These are phyloP conservation scores for Paraplagusia blochii DNA, from an alignment of 2,113 vertebrate species.

Conservation along the genomic window DNA sequence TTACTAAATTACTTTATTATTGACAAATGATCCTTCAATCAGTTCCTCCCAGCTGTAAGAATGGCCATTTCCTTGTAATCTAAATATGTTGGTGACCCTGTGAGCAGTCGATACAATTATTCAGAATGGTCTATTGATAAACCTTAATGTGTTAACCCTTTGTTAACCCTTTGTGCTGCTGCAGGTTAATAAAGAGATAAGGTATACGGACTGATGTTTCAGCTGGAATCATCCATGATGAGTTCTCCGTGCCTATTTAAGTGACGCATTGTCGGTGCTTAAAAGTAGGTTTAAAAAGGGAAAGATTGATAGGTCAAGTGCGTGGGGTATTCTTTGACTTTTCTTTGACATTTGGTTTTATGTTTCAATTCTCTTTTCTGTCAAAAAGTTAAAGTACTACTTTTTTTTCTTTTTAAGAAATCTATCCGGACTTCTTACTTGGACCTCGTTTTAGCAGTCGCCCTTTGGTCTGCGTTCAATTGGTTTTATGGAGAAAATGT, in stretches of 20 bases:
- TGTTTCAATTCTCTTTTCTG: slow-evolving; percentile 1
- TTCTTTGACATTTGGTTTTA: too few relatives aligned
- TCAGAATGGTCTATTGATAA: slow-evolving; percentile 33
- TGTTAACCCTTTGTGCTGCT: slow-evolving; percentile 32
- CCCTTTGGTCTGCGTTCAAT: background rate
- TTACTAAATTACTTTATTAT: slow-evolving; percentile 1
- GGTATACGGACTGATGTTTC: slow-evolving; percentile 34
- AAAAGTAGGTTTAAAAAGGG: slow-evolving; percentile 6
- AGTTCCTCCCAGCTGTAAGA: slow-evolving; percentile 8
- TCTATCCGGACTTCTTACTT: too few relatives aligned
- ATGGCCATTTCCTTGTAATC: slow-evolving; percentile 3
- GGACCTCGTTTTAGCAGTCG: background rate
- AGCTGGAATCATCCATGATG: slow-evolving; percentile 36
- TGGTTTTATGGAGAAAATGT: background rate
- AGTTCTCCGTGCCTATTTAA: slow-evolving; percentile 18
- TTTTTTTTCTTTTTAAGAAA: too few relatives aligned
- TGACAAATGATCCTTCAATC: background rate
- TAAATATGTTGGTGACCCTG: slow-evolving; percentile 21
- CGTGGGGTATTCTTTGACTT: too few relatives aligned
- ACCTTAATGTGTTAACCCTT: slow-evolving; percentile 33
- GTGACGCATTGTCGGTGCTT: slow-evolving; percentile 14
- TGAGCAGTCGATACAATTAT: slow-evolving; percentile 31
- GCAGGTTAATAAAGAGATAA: slow-evolving; percentile 32
- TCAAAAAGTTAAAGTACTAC: background rate
- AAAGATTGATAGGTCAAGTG: background rate